These are phyloP conservation scores for Sclerodermus sp. DNA, from an alignment of 2,888 invertebrate genomes.

Conservation along the genomic window DNA sequence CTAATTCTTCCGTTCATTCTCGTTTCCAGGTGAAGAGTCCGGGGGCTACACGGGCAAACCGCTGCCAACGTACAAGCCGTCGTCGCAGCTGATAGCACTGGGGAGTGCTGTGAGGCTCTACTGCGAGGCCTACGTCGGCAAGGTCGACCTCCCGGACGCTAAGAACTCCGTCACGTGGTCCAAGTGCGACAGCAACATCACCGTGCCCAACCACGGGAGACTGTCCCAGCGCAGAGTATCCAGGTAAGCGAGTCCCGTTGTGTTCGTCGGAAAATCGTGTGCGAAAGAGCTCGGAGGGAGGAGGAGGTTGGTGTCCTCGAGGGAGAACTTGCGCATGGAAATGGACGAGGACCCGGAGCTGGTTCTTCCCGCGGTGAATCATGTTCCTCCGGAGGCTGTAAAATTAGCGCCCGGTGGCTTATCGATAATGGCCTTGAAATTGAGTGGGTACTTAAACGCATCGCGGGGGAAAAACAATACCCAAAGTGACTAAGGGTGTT, in stretches of 20 bases:
- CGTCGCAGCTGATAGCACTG: constrained; percentile 66
- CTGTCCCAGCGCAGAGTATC: constrained; percentile 56
- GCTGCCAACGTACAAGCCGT: constrained; percentile 68
- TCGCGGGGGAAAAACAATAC: no score
- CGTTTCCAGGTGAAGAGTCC: constrained; percentile 63
- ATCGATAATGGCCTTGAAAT: no score
- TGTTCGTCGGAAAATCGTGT: no score
- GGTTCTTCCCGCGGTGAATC: no score
- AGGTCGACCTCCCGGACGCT: constrained; percentile 73
- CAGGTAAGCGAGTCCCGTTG: constrained; percentile 49
- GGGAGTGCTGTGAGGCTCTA: constrained; percentile 69
- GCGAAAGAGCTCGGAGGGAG: no score
- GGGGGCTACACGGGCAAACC: constrained; percentile 57
- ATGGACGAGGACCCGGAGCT: no score
- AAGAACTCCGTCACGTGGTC: constrained; percentile 73
- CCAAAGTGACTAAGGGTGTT: no score
- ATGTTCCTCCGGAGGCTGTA: no score
- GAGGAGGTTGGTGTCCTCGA: no score
- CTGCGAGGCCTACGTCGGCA: constrained; percentile 79
- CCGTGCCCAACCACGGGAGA: constrained; percentile 52
- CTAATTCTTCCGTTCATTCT: constrained; percentile 4
- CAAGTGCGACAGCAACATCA: constrained; percentile 64
- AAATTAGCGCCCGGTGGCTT: no score
- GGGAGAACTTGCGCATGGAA: no score
- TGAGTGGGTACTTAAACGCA: no score